Base-by-base conservation (phyloP, 2,113 vertebrate genomes). In the Phylloscopus trochiloides region DNA sequence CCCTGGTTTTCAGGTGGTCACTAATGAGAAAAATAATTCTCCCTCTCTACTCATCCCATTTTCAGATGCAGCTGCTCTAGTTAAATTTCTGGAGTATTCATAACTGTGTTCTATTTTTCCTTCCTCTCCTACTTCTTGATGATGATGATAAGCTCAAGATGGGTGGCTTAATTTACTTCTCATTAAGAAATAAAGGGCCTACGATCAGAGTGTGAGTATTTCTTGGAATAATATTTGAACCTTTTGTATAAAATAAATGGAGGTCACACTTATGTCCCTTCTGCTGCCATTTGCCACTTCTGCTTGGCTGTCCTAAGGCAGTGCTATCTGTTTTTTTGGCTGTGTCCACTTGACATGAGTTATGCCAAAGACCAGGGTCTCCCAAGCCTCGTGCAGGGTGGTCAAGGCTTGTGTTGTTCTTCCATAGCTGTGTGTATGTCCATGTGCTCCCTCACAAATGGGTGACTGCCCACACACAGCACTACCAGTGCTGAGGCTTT, bases 1-100 rank as follows among this genome's bases (percentile, higher is more conserved):
- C 65, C 65, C 68, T 95, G 86, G 62, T 96, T 95, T 91, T 86
- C 68, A 77, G 73, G 59, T 84, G 47, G 72, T 55, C 79, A 38
- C 86, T 92, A 67, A 71, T 89, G 65, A 94, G 58, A 45, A 86
- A 67, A 81, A 81, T 58, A 74, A 57, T 78, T 20, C 9, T 92
- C 17, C 20, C 17, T 92, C 42, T 90, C 76, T 91, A 36, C 75
- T 58, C 57, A 87, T 81, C 55, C 65, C 36, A 86, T 70, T 96
- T 94, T 67, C 86, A 88, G 72, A 91, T 32, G 47, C 43, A 84
- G 29, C 32, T 89, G 73, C 68, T 95, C 80, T 74, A 58, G 65
- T 91, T 91, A 73, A 48, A 24, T 79, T 90, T 70, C 65, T 88
- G 63, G 45, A 80, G 71, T 77, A 91, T 28, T 91, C 32, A 5